Conservation (phyloP, 1,140 invertebrate species). For the Stenopsyche tienmushanensis region DNA sequence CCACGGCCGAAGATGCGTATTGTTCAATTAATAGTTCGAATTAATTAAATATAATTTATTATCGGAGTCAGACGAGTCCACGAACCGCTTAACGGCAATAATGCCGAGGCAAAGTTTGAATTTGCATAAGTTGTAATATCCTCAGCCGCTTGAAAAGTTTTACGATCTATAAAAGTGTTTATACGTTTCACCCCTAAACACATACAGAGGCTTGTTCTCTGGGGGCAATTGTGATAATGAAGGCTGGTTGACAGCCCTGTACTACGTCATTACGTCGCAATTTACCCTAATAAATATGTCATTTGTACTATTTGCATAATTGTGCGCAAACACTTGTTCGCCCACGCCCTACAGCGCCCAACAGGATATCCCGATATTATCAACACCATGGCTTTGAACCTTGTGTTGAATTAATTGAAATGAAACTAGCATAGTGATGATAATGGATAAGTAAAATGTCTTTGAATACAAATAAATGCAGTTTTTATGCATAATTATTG, state of each 20-base stretch:
- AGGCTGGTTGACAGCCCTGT: not conserved
- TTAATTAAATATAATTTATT: too few relatives aligned
- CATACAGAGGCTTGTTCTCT: not conserved
- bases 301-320: not conserved
- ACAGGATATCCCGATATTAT: not conserved
- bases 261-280: not conserved
- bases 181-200: not conserved
- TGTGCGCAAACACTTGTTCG: not conserved
- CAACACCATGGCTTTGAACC: too few relatives aligned
- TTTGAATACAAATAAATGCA: too few relatives aligned
- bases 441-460: too few relatives aligned
- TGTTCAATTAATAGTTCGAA: too few relatives aligned
- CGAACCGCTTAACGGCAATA: constrained; percentile 18
- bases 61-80: constrained; percentile 11
- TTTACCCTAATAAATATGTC: not conserved
- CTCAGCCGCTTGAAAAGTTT: constrained; percentile 40
- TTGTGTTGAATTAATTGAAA: too few relatives aligned
- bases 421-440: too few relatives aligned
- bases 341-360: not conserved
- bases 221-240: not conserved
- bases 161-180: constrained; percentile 33
- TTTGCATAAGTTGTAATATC: constrained; percentile 42
- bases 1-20: too few relatives aligned
- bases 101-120: constrained; percentile 37
- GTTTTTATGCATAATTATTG: not conserved